Conservation (phyloP, 1,140 invertebrate genomes). For the Lanistes nyassanus region DNA sequence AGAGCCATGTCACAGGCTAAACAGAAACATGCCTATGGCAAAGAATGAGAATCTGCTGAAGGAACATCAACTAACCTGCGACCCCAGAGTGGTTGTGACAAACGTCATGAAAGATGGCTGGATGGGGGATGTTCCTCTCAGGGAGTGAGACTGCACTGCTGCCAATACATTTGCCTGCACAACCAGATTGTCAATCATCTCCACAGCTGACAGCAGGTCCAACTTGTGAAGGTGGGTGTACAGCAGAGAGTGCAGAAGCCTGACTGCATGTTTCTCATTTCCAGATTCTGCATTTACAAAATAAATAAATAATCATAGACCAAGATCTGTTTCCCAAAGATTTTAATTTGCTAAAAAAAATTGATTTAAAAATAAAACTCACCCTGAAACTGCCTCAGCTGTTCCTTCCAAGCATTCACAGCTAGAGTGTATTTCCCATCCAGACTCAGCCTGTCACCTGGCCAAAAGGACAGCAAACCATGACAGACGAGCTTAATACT, state of each 20-base stretch:
- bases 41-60: neutral
- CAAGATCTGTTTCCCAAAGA: neutral
- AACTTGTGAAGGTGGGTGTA: constrained; percentile 58
- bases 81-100: constrained; percentile 46
- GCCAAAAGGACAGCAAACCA: neutral
- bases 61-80: constrained; percentile 40
- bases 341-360: neutral
- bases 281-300: constrained; percentile 25
- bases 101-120: constrained; percentile 53
- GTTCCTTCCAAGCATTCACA: constrained; percentile 58
- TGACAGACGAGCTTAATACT: neutral
- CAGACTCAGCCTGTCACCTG: constrained; percentile 58
- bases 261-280: constrained; percentile 34
- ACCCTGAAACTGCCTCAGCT: constrained; percentile 51
- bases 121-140: constrained; percentile 30
- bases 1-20: no score
- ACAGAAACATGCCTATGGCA: no score
- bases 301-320: neutral
- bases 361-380: constrained; percentile 9
- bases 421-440: constrained; percentile 58
- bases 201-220: constrained; percentile 50
- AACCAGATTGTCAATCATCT: constrained; percentile 58
- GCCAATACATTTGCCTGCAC: constrained; percentile 44
- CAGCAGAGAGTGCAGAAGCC: constrained; percentile 57
- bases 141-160: constrained; percentile 36